Evolutionary conservation across 2,888 invertebrate species (phyloP), one percentile per base, ranked within the genome.

Genomic region (Mesochorus sp.): DNA sequence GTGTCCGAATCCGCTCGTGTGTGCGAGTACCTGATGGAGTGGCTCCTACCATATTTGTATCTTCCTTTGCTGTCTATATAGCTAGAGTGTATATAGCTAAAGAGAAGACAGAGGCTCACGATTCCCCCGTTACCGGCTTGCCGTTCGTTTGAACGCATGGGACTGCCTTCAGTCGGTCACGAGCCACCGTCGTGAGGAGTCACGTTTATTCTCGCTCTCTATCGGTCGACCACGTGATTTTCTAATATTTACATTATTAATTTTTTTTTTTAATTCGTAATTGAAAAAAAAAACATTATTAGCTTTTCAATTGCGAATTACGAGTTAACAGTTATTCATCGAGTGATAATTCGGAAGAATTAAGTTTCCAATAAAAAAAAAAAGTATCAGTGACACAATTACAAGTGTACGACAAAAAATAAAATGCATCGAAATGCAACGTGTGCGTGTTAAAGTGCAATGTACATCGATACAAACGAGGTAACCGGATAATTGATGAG

Each of bases 81-180:
- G 6, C 8, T 39, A 12, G 21, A 8, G n/a, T 39, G 24, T 6
- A 28, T 44, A 34, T 14, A 34, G 21, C 37, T 34, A 28, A 55
- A 6, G 44, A 61, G 26, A 62, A 39, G 34, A 68, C 53, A 26
- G 59, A 73, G 53, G 39, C 37, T 34, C 39, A n/a, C 53, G 70
- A 53, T 66, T 47, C 64, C 74, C 68, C 77, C 73, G 70, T 77
- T 71, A 55, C 64, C 70, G 73, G 66, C 70, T 67, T 19, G 42
- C 21, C 31, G 49, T 68, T 53, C 59, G 72, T 59, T 68, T 39
- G 75, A 80, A 78, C 76, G 79, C 73, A 68, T 76, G 78, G 78
- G n/a, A n/a, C 68, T 64, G 64, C 67, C 47, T 59, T 59, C 79
- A 79, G 82, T 83, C 80, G 80, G 79, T 82, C 83, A 79, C 79